Percentiles rank a stretch among this genome's conserved stretches.
phyloP scores from a whole-genome alignment of 2,797 vertebrate species.

The Eupleurogrammus muticus region DNA sequence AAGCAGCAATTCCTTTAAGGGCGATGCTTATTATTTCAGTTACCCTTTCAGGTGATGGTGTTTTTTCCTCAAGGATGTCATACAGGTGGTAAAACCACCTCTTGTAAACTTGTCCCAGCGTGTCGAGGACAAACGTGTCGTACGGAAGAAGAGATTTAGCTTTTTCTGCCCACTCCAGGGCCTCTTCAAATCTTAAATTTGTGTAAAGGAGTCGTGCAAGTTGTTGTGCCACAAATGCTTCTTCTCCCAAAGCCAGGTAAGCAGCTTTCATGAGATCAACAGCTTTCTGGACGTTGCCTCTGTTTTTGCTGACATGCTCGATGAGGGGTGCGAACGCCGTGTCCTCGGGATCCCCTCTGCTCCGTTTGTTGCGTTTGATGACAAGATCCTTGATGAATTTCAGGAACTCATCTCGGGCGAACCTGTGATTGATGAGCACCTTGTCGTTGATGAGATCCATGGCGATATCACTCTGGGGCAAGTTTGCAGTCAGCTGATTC shows the following conservation, averaged over 20 bases:
- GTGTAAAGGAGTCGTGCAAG: conserved; percentile 79
- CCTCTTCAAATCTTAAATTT: conserved; percentile 76
- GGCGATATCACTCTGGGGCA: conserved; percentile 74
- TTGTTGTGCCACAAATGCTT: conserved; percentile 80
- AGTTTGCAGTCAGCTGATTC: conserved; percentile 66
- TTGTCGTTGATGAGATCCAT: conserved; percentile 72
- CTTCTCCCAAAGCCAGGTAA: conserved; percentile 70
- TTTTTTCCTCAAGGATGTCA: conserved; percentile 56
- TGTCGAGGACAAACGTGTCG: conserved; percentile 79
- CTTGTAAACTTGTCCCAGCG: conserved; percentile 80
- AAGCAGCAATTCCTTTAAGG: conserved; percentile 42
- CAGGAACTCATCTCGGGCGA: conserved; percentile 69
- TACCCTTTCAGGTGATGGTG: not conserved
- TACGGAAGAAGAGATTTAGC: conserved; percentile 68
- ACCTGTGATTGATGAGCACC: conserved; percentile 76
- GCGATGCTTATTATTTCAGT: conserved; percentile 32
- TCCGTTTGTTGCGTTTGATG: conserved; percentile 77
- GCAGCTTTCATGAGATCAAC: conserved; percentile 75
- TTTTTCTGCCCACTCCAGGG: conserved; percentile 60
- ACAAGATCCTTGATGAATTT: conserved; percentile 77
- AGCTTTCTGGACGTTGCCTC: conserved; percentile 72
- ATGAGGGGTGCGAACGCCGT: conserved; percentile 80
- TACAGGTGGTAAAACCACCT: conserved; percentile 69
- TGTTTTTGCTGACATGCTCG: conserved; percentile 68
- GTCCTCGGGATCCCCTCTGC: conserved; percentile 77